These are phyloP conservation scores for Conomelus anceps DNA, from an alignment of 2,888 invertebrate genomes.

Conservation along the genomic window DNA sequence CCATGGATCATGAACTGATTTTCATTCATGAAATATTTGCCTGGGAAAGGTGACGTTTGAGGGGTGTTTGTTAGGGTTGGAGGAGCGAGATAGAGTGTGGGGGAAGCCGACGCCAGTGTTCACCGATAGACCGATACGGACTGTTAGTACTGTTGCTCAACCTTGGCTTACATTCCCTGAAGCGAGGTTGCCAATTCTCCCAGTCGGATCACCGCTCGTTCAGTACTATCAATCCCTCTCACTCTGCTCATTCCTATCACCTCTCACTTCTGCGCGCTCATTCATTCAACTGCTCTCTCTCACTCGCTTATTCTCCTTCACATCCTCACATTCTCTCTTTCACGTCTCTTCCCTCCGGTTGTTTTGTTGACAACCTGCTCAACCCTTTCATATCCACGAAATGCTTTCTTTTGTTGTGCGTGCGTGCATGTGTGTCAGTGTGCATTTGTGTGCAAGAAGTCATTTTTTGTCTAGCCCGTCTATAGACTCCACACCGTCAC, in stretches of 20 bases:
- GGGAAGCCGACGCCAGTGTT: neutral
- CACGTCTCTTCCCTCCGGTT: neutral
- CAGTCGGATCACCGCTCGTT: neutral
- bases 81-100: too few species aligned
- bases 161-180: conserved; percentile 8
- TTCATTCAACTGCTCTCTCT: neutral
- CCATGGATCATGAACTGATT: neutral
- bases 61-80: neutral
- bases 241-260: neutral
- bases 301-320: neutral
- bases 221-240: too few species aligned
- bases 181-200: neutral
- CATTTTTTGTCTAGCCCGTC: neutral
- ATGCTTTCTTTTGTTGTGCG: neutral
- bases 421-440: neutral
- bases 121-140: neutral
- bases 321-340: neutral
- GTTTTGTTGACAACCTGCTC: neutral
- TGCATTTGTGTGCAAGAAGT: neutral
- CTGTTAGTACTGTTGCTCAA: neutral
- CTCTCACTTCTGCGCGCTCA: neutral
- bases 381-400: neutral
- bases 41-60: neutral
- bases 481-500: neutral
- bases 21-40: neutral